phyloP scores from a whole-genome alignment of 2,888 invertebrate genomes.

The Ischnura elegans region DNA sequence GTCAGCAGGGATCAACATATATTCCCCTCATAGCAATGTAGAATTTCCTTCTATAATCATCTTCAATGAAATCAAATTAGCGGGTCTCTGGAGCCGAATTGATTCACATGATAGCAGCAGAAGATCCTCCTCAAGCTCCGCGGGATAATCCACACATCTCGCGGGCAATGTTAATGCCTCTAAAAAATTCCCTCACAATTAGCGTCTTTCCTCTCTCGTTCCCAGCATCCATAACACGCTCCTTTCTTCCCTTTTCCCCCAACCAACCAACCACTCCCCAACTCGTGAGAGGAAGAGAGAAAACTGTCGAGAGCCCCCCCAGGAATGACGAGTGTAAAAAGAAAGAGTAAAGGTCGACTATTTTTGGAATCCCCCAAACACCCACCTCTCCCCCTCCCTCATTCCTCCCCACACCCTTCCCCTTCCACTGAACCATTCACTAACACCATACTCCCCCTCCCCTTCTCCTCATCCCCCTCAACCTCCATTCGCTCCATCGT shows the following conservation, averaged over 20 bases:
- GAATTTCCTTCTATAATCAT: too few relatives aligned
- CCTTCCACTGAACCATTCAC: neutral
- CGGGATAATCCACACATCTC: too few relatives aligned
- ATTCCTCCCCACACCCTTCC: neutral
- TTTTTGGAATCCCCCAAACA: neutral
- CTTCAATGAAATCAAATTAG: too few relatives aligned
- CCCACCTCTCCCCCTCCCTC: neutral
- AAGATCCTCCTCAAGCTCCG: too few relatives aligned
- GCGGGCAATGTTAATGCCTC: too few relatives aligned
- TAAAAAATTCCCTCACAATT: neutral
- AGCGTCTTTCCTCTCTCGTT: neutral
- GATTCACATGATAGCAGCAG: too few relatives aligned
- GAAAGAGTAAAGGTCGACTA: constrained; percentile 20
- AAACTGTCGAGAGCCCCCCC: neutral
- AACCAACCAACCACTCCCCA: neutral
- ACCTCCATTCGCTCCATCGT: neutral
- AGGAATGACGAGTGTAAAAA: neutral
- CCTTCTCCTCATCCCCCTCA: neutral
- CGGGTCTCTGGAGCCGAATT: too few relatives aligned
- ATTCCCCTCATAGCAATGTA: too few relatives aligned
- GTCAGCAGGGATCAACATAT: too few relatives aligned
- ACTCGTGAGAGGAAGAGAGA: neutral
- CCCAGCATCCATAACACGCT: too few relatives aligned
- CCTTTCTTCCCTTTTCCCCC: neutral
- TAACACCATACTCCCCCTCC: neutral